Evolutionary conservation across 1,140 invertebrate genomes (phyloP), one percentile per base, ranked within the genome.

Genomic region (Rhynchophorus ferrugineus): DNA sequence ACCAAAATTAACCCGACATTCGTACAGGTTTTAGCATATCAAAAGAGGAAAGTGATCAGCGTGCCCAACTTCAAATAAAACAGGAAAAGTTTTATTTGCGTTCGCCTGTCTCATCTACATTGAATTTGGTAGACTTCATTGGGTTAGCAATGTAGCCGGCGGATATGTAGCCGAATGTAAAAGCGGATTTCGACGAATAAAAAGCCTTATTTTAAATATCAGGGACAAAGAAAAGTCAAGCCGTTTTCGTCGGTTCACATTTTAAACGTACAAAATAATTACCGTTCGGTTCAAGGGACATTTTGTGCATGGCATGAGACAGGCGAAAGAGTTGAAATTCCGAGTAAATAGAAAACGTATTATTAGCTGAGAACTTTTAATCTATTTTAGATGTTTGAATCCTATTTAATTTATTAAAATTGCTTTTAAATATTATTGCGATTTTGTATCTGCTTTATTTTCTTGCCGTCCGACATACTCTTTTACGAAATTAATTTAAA

Each of bases 111-210:
- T 62, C 61, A 62, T 62, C 62, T 61, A 62, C 62, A 62, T 64
- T 62, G 59, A 61, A 59, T 64, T 64, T 64, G 62, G 60, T 56
- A 55, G 58, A 62, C 62, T 64, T 62, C 62, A 62, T 64, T 58
- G 62, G 58, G 60, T 64, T 62, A 64, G 62, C 45, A 45, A 55
- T 50, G 53, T 62, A 57, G 62, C 62, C 58, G 45, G 56, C 61
- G 59, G 61, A 59, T 61, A 62, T 62, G 59, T 60, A 60, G 51
- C 47, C 47, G 54, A 55, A 59, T 59, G 54, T 50, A 46, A 49
- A 54, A 55, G 51, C 51, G 51, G 49, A 59, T 59, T 59, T 59
- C 47, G 22, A 21, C 37, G 39, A 34, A 59, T 56, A 54, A 54
- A 59, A 59, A 59, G 51, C 51, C 44, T 41, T 41, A 41, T 41